A percentile compares a stretch with the other conserved stretches of the same genome.
phyloP scores from a whole-genome alignment of 2,888 invertebrate species.

The Pyralis farinalis region DNA sequence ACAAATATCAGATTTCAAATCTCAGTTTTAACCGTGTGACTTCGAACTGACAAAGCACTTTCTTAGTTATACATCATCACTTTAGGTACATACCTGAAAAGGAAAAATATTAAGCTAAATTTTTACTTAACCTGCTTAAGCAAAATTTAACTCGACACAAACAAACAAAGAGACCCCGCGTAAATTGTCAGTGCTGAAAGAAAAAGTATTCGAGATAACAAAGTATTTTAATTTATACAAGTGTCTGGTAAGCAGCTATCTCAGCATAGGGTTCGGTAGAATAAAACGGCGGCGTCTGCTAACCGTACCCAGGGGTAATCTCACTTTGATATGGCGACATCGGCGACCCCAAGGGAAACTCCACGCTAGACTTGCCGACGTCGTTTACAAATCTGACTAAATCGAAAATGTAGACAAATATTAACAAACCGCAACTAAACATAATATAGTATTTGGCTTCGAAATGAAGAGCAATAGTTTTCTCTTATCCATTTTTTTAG shows the following conservation, averaged over 20 bases:
- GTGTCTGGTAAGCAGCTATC: slow-evolving; percentile 24
- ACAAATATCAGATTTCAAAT: too few relatives aligned
- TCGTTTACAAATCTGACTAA: slow-evolving; percentile 11
- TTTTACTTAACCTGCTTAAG: background rate
- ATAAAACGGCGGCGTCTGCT: slow-evolving; percentile 34
- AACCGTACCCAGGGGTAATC: slow-evolving; percentile 43
- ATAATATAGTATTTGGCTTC: too few relatives aligned
- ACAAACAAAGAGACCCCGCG: background rate
- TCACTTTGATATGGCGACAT: slow-evolving; percentile 32
- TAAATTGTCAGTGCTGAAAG: slow-evolving; percentile 1
- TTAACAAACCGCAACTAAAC: too few relatives aligned
- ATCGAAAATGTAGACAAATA: slow-evolving; percentile 1
- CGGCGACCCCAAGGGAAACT: slow-evolving; percentile 25
- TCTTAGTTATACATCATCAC: too few relatives aligned
- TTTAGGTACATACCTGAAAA: too few relatives aligned
- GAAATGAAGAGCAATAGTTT: too few relatives aligned
- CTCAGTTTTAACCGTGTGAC: too few relatives aligned
- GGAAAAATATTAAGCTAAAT: too few relatives aligned
- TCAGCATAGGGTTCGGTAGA: slow-evolving; percentile 31
- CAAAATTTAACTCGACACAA: background rate
- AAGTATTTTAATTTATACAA: slow-evolving; percentile 8
- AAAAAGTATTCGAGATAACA: background rate
- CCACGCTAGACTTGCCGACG: slow-evolving; percentile 27
- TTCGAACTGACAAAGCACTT: too few relatives aligned
- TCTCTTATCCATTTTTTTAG: too few relatives aligned